Percentiles rank a stretch among this genome's conserved stretches.
Conservation (phyloP, 2,113 vertebrate species). For the Porphyrio hochstetteri region DNA sequence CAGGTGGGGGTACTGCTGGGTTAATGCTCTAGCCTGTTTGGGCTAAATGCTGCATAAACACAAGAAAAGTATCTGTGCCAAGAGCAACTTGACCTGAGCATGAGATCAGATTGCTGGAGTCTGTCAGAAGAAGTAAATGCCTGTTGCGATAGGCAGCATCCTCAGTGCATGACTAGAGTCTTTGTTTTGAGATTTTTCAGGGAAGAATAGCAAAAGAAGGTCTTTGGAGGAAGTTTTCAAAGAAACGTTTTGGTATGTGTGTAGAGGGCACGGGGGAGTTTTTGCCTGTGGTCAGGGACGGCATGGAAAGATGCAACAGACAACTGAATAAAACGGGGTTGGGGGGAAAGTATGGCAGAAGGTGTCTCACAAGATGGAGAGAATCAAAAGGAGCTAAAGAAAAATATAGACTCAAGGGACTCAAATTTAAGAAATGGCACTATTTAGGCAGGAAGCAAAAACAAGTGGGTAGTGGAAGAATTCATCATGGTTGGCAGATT, state of each 20-base stretch:
- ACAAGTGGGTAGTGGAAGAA: background rate
- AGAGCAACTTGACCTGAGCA: background rate
- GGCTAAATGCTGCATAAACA: background rate
- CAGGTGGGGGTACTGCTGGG: background rate
- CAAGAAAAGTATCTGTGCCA: background rate
- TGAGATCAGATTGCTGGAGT: no score
- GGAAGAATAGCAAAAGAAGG: background rate
- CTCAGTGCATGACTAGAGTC: rapidly evolving
- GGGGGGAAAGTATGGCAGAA: background rate
- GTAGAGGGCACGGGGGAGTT: background rate
- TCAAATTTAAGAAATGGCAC: background rate
- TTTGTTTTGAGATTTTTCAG: background rate
- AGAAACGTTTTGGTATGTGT: background rate
- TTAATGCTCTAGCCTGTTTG: background rate
- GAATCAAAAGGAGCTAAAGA: background rate
- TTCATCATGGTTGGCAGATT: background rate
- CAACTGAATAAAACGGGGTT: background rate
- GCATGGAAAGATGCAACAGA: background rate
- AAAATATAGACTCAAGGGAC: background rate
- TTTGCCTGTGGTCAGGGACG: background rate
- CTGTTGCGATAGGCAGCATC: background rate
- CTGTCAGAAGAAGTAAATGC: background rate
- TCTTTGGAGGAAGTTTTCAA: background rate
- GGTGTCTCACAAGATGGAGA: background rate
- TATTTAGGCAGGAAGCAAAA: background rate